These are phyloP conservation scores for Echiichthys vipera DNA, from an alignment of 2,797 vertebrate genomes.

Conservation along the genomic window DNA sequence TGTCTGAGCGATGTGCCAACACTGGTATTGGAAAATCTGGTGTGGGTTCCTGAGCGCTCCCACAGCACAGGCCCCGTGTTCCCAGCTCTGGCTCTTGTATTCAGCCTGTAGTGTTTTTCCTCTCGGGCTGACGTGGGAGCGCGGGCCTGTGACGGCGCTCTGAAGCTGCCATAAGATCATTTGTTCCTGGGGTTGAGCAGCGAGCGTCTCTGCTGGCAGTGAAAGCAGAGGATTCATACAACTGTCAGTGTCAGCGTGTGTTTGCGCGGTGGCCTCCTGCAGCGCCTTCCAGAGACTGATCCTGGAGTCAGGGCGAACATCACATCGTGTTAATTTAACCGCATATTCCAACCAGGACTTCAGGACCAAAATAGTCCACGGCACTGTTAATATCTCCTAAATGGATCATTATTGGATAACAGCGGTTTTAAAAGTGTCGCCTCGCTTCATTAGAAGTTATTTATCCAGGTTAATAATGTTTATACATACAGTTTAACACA, in stretches of 20 bases:
- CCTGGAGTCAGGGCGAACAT: constrained; percentile 2
- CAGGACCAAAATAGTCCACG: not conserved
- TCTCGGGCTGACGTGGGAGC: constrained; percentile 42
- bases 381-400: not conserved
- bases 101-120: constrained; percentile 46
- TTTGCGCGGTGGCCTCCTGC: constrained; percentile 40
- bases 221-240: constrained; percentile 56
- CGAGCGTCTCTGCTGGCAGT: constrained; percentile 60
- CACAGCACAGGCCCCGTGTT: constrained; percentile 51
- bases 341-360: not conserved
- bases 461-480: not conserved
- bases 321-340: not conserved
- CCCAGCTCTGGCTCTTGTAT: constrained; percentile 42
- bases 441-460: not conserved
- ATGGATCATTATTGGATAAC: not conserved
- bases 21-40: constrained; percentile 45
- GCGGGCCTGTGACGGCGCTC: constrained; percentile 37
- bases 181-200: constrained; percentile 59
- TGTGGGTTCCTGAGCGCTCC: constrained; percentile 50
- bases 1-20: constrained; percentile 10
- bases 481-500: not conserved
- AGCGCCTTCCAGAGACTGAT: constrained; percentile 13
- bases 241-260: constrained; percentile 57
- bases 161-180: constrained; percentile 57
- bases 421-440: not conserved